Conservation (phyloP, 2,797 vertebrate genomes). For the Centroberyx gerrardi region DNA sequence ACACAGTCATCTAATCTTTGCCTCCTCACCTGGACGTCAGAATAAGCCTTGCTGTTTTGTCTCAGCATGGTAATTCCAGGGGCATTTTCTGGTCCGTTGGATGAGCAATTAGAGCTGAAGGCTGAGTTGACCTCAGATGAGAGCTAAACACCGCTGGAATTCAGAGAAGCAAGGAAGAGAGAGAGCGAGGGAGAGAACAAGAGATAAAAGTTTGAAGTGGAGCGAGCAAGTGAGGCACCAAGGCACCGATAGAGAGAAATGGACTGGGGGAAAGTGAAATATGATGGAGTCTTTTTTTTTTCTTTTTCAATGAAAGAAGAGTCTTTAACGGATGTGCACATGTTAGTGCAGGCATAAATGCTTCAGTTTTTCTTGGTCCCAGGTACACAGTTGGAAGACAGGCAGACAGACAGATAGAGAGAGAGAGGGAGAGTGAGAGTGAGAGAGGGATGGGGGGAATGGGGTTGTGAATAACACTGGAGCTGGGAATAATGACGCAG, state of each 20-base stretch:
- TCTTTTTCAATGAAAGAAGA: too few species aligned
- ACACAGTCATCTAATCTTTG: conserved; percentile 44
- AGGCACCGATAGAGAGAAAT: neutral
- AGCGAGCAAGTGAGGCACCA: conserved; percentile 7
- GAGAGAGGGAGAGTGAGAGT: neutral
- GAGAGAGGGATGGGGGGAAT: neutral
- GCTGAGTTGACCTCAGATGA: conserved; percentile 72
- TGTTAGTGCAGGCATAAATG: too few species aligned
- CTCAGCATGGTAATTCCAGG: conserved; percentile 49
- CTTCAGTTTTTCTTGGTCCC: too few species aligned
- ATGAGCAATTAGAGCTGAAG: conserved; percentile 66
- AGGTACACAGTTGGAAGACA: too few species aligned
- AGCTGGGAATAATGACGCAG: conserved; percentile 2
- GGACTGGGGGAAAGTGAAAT: too few species aligned
- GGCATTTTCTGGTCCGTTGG: conserved; percentile 68
- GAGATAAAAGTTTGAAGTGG: conserved; percentile 26
- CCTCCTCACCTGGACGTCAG: conserved; percentile 40
- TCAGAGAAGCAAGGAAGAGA: conserved; percentile 35
- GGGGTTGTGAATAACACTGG: neutral
- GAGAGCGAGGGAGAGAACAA: conserved; percentile 25
- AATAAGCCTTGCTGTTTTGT: conserved; percentile 41
- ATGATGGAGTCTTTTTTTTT: too few species aligned
- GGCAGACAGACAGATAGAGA: too few species aligned
- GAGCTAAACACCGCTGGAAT: conserved; percentile 53
- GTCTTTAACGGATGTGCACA: too few species aligned